These are phyloP conservation scores for Sitophilus oryzae DNA, from an alignment of 1,140 invertebrate species.

Conservation along the genomic window DNA sequence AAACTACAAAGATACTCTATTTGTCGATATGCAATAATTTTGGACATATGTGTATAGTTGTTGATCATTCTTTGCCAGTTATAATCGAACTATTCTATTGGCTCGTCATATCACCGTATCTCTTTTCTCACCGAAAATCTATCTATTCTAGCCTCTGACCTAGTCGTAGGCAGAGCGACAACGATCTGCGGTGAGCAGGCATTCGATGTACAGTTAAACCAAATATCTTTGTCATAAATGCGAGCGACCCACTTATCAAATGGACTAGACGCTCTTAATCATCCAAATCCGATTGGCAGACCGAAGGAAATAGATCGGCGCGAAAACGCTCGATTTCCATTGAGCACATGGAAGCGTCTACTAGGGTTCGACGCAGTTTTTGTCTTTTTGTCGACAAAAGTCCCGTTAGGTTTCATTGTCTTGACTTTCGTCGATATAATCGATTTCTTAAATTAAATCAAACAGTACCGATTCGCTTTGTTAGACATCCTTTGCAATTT, in stretches of 20 bases:
- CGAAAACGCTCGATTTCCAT: slow-evolving; percentile 6
- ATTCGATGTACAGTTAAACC: slow-evolving; percentile 15
- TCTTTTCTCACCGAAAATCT: too few relatives aligned
- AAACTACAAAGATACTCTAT: too few relatives aligned
- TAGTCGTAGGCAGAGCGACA: slow-evolving; percentile 8
- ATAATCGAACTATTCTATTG: too few relatives aligned
- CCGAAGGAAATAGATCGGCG: slow-evolving; percentile 23
- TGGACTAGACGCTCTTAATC: slow-evolving; percentile 27
- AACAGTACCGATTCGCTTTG: too few relatives aligned
- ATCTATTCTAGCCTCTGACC: slow-evolving; percentile 5
- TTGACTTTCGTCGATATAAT: too few relatives aligned
- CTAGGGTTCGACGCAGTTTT: background rate
- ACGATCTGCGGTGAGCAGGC: slow-evolving; percentile 12
- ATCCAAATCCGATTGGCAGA: slow-evolving; percentile 25
- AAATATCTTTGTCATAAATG: slow-evolving; percentile 13
- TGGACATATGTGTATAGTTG: too few relatives aligned
- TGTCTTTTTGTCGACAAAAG: background rate
- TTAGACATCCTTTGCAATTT: too few relatives aligned
- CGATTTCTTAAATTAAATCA: too few relatives aligned
- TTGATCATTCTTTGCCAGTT: too few relatives aligned
- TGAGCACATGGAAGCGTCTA: background rate
- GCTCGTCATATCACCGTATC: too few relatives aligned
- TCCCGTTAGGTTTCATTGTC: background rate
- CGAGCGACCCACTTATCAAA: slow-evolving; percentile 30
- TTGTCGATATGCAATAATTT: too few relatives aligned